Evolutionary conservation across 2,888 invertebrate genomes (phyloP).

Genomic region (Sympetrum striolatum): DNA sequence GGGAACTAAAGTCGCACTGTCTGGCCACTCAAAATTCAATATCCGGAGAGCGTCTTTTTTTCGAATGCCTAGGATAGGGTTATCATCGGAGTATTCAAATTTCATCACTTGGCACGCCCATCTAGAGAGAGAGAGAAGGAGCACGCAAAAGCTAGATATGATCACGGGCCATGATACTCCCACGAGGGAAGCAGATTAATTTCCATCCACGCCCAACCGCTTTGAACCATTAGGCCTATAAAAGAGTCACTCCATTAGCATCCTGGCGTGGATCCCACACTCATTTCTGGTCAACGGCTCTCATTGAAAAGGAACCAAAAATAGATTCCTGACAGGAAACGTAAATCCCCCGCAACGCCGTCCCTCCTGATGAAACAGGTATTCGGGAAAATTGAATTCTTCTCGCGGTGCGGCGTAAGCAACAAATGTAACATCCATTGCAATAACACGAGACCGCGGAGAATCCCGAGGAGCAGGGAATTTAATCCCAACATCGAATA

Average conservation of each 20-base stretch:
- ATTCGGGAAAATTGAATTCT: not conserved
- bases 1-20: too few relatives aligned
- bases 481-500: conserved; percentile 4
- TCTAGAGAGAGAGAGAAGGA: too few relatives aligned
- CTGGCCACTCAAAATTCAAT: too few relatives aligned
- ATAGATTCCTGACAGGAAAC: not conserved
- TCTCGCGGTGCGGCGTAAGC: not conserved
- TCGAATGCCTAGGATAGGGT: too few relatives aligned
- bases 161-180: too few relatives aligned
- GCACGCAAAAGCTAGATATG: too few relatives aligned
- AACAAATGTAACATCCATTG: not conserved
- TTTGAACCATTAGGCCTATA: not conserved
- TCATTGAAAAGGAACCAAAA: not conserved
- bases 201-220: too few relatives aligned
- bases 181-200: too few relatives aligned
- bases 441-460: not conserved
- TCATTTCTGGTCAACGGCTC: not conserved
- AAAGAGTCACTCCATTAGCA: not conserved
- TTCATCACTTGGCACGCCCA: too few relatives aligned
- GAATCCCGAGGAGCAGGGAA: not conserved
- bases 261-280: not conserved
- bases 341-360: not conserved
- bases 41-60: too few relatives aligned
- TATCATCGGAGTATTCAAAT: too few relatives aligned
- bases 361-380: not conserved